A percentile compares a stretch with the other conserved stretches of the same genome.
Conservation (phyloP, 2,888 invertebrate species). For the Ceriagrion tenellum region DNA sequence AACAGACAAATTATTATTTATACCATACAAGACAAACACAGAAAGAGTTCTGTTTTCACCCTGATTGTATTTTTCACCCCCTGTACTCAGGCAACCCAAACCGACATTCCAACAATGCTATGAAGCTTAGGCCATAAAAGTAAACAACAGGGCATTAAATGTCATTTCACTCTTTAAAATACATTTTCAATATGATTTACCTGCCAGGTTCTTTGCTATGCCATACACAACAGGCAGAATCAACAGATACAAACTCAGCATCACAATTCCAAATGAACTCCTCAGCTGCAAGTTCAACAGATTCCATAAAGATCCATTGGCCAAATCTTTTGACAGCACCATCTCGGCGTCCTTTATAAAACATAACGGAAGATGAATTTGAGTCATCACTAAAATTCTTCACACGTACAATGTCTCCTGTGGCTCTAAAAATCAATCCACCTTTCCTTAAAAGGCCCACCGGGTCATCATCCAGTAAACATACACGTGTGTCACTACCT, state of each 20-base stretch:
- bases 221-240: constrained; percentile 81
- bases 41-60: too few species aligned
- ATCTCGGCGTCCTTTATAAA: constrained; percentile 85
- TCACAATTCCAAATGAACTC: constrained; percentile 75
- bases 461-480: constrained; percentile 78
- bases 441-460: constrained; percentile 74
- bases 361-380: constrained; percentile 77
- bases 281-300: constrained; percentile 80
- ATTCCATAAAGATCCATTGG: constrained; percentile 82
- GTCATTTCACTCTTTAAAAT: too few species aligned
- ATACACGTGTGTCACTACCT: constrained; percentile 79
- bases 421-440: constrained; percentile 80
- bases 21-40: too few species aligned
- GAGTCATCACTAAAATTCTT: constrained; percentile 69
- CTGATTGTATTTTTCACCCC: too few species aligned
- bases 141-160: too few species aligned
- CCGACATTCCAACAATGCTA: too few species aligned
- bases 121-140: too few species aligned
- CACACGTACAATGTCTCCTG: constrained; percentile 86
- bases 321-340: constrained; percentile 89
- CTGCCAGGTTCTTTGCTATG: constrained; percentile 78
- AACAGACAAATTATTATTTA: too few species aligned
- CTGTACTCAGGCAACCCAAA: too few species aligned
- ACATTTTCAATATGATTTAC: constrained; percentile 72
- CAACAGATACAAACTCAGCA: constrained; percentile 74